Evolutionary conservation across 1,140 invertebrate genomes (phyloP), one percentile per base, ranked within the genome.

Genomic region (Halictus rubicundus): DNA sequence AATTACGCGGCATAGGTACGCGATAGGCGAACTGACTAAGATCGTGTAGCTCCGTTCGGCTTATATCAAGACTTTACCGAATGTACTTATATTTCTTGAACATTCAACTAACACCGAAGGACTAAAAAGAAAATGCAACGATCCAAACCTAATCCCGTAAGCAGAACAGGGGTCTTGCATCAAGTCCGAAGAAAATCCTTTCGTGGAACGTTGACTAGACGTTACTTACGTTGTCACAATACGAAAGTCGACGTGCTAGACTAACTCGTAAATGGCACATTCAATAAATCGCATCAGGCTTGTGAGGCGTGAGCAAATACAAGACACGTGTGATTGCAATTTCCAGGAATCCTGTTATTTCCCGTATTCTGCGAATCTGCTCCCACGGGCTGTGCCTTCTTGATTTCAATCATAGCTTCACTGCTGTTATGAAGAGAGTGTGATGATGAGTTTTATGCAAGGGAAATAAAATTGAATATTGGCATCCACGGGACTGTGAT

Each of bases 231-330:
- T 12, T 10, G 7, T 64, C 27, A 42, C 59, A 57, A 12, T 6
- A 8, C 25, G n/a, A 65, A 68, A 19, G 16, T 21, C 23, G 9
- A 19, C 42, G 16, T 16, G 23, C 46, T 10, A 10, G 46, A 54
- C 27, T 4, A 39, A 25, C 8, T 8, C 16, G 25, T 12, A 60
- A 69, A 60, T 61, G n/a, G 8, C 32, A 32, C 14, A 2, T 68
- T 54, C 52, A 12, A 19, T 76, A 76, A 72, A 63, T 72, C 25
- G 23, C 19, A 39, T 65, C 5, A 21, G 25, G 39, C 27, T 63
- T 14, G 1, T 10, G 21, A 25, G 14, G 8, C 37, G 54, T 19
- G 21, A 4, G 39, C 23, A 66, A 66, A 66, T 21, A 54, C 10
- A 32, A 63, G 59, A 49, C 49, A 27, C 39, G 27, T 27, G 32